phyloP scores from a whole-genome alignment of 2,888 invertebrate genomes.

The Leucophora obtusa region DNA sequence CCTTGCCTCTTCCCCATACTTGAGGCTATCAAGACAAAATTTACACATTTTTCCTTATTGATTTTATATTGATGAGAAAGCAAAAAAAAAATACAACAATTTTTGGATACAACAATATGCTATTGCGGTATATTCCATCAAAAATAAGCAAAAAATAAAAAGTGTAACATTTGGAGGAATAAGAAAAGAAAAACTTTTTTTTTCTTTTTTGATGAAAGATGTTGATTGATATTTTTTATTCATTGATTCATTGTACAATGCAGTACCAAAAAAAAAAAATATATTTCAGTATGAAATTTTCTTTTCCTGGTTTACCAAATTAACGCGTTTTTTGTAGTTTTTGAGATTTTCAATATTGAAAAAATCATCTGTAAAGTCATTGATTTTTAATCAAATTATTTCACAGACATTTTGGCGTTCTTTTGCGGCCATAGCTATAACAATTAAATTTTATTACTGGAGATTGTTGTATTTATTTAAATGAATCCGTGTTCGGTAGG shows the following conservation, averaged over 20 bases:
- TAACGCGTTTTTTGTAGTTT: not conserved
- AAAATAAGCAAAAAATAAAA: not conserved
- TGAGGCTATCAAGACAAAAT: constrained; percentile 31
- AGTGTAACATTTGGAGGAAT: not conserved
- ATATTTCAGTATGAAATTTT: not conserved
- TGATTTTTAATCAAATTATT: constrained; percentile 43
- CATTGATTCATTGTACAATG: not conserved
- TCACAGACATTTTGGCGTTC: constrained; percentile 41
- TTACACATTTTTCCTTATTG: constrained; percentile 50
- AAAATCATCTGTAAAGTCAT: not conserved
- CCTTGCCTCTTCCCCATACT: not conserved
- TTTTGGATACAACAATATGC: constrained; percentile 8
- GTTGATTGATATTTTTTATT: not conserved
- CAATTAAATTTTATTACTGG: constrained; percentile 54
- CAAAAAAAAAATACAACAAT: constrained; percentile 15
- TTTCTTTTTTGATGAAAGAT: not conserved
- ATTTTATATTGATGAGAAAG: constrained; percentile 9
- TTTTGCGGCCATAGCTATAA: constrained; percentile 13
- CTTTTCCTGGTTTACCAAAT: not conserved
- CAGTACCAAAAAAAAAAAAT: not conserved
- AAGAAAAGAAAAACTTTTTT: not conserved
- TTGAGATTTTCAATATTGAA: not conserved
- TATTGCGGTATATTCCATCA: constrained; percentile 20
- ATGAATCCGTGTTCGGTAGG: constrained; percentile 6
- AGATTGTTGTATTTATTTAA: constrained; percentile 35